These are phyloP conservation scores for Neogobius melanostomus DNA, from an alignment of 2,113 vertebrate genomes.

Conservation along the genomic window DNA sequence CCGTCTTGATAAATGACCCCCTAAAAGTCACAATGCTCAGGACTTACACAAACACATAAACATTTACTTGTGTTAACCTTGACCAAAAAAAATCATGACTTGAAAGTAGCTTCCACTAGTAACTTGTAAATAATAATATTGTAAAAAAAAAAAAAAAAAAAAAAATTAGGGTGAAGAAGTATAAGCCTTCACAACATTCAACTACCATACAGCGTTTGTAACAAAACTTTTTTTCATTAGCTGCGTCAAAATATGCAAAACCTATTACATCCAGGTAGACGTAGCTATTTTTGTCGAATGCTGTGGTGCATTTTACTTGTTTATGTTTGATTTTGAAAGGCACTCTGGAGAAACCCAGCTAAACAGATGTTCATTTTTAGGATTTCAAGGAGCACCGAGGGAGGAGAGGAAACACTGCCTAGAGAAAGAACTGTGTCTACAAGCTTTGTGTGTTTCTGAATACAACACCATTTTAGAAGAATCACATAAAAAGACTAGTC, in stretches of 20 bases:
- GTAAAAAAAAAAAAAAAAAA: no score
- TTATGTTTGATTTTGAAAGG: background rate
- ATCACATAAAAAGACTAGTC: conserved; percentile 18
- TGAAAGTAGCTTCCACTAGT: no score
- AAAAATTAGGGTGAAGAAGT: no score
- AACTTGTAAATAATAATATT: no score
- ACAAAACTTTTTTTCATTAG: background rate
- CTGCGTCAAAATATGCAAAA: background rate
- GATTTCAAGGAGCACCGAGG: conserved; percentile 24
- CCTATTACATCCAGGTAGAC: background rate
- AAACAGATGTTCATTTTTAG: conserved; percentile 40
- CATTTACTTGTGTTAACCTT: no score
- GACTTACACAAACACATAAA: no score
- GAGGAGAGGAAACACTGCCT: conserved; percentile 15
- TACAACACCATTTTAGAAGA: conserved; percentile 16
- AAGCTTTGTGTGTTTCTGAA: conserved; percentile 2
- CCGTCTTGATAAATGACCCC: no score
- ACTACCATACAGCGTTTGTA: no score
- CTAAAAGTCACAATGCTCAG: no score
- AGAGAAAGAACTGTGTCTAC: conserved; percentile 13
- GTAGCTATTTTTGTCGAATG: background rate
- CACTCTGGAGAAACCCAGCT: conserved; percentile 16
- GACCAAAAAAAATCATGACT: no score
- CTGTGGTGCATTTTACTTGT: background rate
- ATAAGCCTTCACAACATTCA: no score